Evolutionary conservation across 2,888 invertebrate genomes (phyloP).

Genomic region (Troides aeacus): DNA sequence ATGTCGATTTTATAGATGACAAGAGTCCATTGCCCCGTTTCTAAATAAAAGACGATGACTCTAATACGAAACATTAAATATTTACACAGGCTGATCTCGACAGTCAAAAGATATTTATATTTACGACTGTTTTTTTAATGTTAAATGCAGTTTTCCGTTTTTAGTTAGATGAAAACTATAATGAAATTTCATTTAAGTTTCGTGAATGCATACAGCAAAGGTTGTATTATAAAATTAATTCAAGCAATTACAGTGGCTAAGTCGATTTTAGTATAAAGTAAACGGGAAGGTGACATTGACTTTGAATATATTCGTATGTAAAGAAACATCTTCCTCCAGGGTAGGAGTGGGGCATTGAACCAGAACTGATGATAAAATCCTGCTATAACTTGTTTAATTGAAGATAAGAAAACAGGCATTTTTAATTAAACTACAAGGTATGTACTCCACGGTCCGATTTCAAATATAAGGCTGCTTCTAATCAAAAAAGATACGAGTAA

Average conservation of each 20-base stretch:
- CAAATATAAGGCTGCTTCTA: background rate
- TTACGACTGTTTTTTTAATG: background rate
- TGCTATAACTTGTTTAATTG: background rate
- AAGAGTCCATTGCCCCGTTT: constrained; percentile 24
- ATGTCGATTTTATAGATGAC: constrained; percentile 9
- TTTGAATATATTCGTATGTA: constrained; percentile 43
- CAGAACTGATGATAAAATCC: background rate
- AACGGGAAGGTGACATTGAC: constrained; percentile 72
- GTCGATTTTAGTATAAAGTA: constrained; percentile 29
- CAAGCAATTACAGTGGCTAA: constrained; percentile 6
- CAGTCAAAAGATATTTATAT: background rate
- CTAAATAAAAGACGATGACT: constrained; percentile 7
- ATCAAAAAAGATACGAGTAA: no score
- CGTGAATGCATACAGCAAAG: background rate
- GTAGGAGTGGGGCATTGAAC: constrained; percentile 24
- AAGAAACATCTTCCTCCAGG: no score
- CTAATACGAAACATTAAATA: constrained; percentile 2
- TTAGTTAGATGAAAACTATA: background rate
- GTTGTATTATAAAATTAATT: background rate
- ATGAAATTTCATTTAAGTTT: background rate
- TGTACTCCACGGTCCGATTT: background rate
- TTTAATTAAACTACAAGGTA: background rate
- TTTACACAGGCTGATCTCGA: constrained; percentile 19
- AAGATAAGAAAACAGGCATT: background rate
- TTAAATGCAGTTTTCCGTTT: background rate